Evolutionary conservation across 2,797 vertebrate genomes (phyloP), one percentile per base, ranked within the genome.

Genomic region (Geotrypetes seraphini): DNA sequence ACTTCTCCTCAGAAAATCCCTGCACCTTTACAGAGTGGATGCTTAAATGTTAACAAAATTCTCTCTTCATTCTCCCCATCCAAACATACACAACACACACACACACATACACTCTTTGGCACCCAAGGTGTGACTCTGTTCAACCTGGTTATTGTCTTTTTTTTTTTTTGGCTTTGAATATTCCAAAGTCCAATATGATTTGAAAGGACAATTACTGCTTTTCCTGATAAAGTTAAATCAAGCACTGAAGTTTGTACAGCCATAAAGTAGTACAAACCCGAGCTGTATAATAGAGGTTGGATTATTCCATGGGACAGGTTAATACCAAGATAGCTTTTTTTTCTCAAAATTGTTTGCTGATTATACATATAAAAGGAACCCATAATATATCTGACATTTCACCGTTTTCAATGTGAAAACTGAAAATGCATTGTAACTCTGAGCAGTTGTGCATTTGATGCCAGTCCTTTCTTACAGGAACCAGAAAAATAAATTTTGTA

Each of bases 361-460:
- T 71, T 74, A 79, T 50, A 49, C 41, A 54, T 63, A 59, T 60
- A 63, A 65, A 33, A 62, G 11, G 68, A 59, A 30, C 33, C 20
- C 19, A 9, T 38, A 55, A 62, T 30, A 66, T 53, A 55, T 55
- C 47, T 39, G 59, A 75, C 75, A 70, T 75, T 66, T 63, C n/a
- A 61, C 43, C 20, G 68, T 67, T 79, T 79, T 83, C 76, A 78
- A 78, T 81, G 71, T 73, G 71, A 77, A 81, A 84, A 78, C 60
- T 1, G 66, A 56, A 70, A 75, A 72, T 52, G 69, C 63, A 69
- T 68, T 56, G 62, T 57, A 67, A 65, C 65, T 16, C 45, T 39
- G 49, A 71, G 53, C 54, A 65, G 55, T 57, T 73, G 70, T 72
- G 71, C 71, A 70, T 60, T 65, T 69, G 56, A 63, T 47, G 48